A percentile compares a stretch with the other conserved stretches of the same genome.
These are phyloP conservation scores for Sesamia nonagrioides DNA, from an alignment of 1,140 invertebrate species.

Conservation along the genomic window DNA sequence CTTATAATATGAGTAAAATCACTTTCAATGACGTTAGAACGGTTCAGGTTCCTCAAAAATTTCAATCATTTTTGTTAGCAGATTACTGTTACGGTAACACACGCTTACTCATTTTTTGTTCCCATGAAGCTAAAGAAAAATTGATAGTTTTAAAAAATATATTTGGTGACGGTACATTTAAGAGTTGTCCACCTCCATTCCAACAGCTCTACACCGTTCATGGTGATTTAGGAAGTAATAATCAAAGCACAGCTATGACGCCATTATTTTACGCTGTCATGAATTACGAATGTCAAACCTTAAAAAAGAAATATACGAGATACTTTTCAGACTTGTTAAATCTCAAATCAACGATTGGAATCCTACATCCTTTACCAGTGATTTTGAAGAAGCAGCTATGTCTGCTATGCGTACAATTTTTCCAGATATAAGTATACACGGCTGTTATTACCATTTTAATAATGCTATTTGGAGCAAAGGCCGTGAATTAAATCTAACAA, in stretches of 20 bases:
- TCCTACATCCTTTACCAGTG: conserved; percentile 4
- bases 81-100: conserved; percentile 1
- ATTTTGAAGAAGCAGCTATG: conserved; percentile 4
- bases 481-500: conserved; percentile 7
- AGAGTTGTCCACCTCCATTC: conserved; percentile 7
- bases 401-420: conserved; percentile 7
- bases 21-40: conserved; percentile 5
- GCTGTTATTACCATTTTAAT: conserved; percentile 8
- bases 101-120: neutral
- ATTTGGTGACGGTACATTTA: conserved; percentile 1
- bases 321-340: conserved; percentile 1
- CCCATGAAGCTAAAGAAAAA: conserved; percentile 3
- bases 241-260: conserved; percentile 1
- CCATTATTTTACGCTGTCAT: neutral
- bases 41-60: neutral
- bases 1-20: too few relatives aligned
- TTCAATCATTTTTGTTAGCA: conserved; percentile 6
- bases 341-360: conserved; percentile 2
- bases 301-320: conserved; percentile 3
- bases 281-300: conserved; percentile 3
- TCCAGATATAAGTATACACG: neutral
- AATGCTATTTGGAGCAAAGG: conserved; percentile 5
- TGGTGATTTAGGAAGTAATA: neutral
- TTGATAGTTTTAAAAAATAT: too few relatives aligned
- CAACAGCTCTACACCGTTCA: neutral